These are phyloP conservation scores for Fabriciana adippe DNA, from an alignment of 2,888 invertebrate species.

Conservation along the genomic window DNA sequence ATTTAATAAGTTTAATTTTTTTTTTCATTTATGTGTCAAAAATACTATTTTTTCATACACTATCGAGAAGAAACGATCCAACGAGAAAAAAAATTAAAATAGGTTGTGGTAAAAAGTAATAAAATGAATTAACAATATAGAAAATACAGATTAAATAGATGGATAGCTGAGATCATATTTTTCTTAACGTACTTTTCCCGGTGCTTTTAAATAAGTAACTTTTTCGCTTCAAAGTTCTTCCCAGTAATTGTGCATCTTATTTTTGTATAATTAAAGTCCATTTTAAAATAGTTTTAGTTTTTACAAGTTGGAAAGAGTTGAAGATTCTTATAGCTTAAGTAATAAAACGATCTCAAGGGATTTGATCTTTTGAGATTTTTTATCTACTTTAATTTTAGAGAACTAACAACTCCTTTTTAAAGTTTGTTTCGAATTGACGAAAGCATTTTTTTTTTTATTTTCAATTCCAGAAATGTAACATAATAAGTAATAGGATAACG, in stretches of 20 bases:
- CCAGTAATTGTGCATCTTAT: conserved; percentile 1
- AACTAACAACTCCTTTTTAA: not conserved
- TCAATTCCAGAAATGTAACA: not conserved
- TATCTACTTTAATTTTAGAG: not conserved
- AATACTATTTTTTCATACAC: not conserved
- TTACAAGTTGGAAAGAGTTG: not conserved
- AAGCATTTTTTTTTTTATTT: conserved; percentile 41
- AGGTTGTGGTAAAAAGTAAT: conserved; percentile 20
- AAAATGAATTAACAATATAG: conserved; percentile 13
- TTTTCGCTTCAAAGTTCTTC: conserved; percentile 21
- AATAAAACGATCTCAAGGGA: no score
- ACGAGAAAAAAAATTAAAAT: conserved; percentile 21
- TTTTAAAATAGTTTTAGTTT: not conserved
- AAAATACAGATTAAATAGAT: conserved; percentile 16
- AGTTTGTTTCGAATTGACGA: conserved; percentile 20
- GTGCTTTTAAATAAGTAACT: conserved; percentile 15
- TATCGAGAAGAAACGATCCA: conserved; percentile 20
- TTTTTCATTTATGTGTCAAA: not conserved
- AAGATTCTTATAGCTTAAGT: no score
- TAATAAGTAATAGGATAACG: conserved; percentile 47
- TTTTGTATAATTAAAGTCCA: conserved; percentile 1
- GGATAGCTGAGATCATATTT: conserved; percentile 16
- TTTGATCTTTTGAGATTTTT: not conserved
- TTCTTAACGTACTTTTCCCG: conserved; percentile 16
- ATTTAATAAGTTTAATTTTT: no score